Percentiles rank a stretch among this genome's conserved stretches.
phyloP scores from a whole-genome alignment of 2,888 invertebrate species.

The Ctenicera cuprea region DNA sequence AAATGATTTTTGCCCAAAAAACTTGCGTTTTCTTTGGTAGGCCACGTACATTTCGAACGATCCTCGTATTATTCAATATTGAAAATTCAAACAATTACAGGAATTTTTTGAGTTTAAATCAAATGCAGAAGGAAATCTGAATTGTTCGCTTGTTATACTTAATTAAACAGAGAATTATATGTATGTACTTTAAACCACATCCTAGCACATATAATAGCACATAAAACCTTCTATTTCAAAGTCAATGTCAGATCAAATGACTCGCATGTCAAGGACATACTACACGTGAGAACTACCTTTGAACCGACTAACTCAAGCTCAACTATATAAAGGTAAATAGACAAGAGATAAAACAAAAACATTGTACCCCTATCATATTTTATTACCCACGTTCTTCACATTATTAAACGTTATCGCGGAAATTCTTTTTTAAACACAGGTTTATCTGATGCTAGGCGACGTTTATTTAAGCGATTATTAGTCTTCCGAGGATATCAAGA shows the following conservation, averaged over 20 bases:
- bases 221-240: conserved; percentile 28
- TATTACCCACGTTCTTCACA: background rate
- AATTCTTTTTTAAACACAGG: background rate
- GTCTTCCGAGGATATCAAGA: conserved; percentile 17
- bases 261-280: conserved; percentile 29
- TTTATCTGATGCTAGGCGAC: conserved; percentile 13
- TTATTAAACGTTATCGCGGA: background rate
- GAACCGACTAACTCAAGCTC: background rate
- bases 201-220: background rate
- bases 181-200: too few species aligned
- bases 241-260: conserved; percentile 34
- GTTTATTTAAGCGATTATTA: conserved; percentile 25
- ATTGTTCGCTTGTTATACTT: too few species aligned
- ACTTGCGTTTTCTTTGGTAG: too few species aligned
- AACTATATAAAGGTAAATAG: conserved; percentile 5
- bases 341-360: background rate
- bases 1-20: too few species aligned
- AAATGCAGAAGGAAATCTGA: too few species aligned
- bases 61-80: too few species aligned
- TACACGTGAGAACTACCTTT: conserved; percentile 28
- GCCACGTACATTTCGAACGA: too few species aligned
- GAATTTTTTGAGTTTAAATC: too few species aligned
- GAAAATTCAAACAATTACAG: too few species aligned
- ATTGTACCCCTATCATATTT: background rate
- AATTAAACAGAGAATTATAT: too few species aligned